Conservation (phyloP, 2,888 invertebrate species). For the Dynastes hyllus region DNA sequence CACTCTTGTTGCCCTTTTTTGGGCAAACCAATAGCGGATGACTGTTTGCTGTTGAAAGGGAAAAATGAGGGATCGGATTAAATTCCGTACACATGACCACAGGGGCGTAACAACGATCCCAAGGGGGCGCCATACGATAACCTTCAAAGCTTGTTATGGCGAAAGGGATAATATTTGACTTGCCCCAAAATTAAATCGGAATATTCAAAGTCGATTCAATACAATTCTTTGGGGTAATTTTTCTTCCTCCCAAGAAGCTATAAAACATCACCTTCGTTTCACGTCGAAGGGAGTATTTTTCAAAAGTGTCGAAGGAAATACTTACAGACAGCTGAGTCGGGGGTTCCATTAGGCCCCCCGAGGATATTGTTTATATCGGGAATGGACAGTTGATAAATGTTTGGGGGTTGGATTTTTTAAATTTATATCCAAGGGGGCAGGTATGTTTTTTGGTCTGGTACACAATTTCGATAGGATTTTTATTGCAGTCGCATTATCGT, state of each 20-base stretch:
- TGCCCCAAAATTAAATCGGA: background rate
- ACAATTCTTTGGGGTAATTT: constrained; percentile 2
- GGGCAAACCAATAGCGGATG: no score
- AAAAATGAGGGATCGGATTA: no score
- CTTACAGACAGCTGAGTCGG: no score
- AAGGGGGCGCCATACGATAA: no score
- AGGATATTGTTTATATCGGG: constrained; percentile 62
- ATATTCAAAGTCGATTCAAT: background rate
- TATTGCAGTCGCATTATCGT: constrained; percentile 44
- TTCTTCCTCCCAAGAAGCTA: background rate
- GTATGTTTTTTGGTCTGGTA: no score
- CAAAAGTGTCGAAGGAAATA: constrained; percentile 39
- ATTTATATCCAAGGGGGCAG: constrained; percentile 62
- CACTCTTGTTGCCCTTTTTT: no score
- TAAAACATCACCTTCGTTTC: background rate
- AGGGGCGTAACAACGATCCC: no score
- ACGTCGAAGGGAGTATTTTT: constrained; percentile 26
- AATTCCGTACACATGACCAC: no score
- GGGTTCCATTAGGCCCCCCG: constrained; percentile 47
- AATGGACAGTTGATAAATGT: constrained; percentile 62
- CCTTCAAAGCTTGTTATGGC: no score
- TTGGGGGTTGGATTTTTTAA: constrained; percentile 65
- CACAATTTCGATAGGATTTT: constrained; percentile 49
- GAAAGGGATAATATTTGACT: no score
- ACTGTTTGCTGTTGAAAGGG: no score